Base-by-base conservation (phyloP, 1,140 invertebrate species). In the Drosophila malerkotliana region DNA sequence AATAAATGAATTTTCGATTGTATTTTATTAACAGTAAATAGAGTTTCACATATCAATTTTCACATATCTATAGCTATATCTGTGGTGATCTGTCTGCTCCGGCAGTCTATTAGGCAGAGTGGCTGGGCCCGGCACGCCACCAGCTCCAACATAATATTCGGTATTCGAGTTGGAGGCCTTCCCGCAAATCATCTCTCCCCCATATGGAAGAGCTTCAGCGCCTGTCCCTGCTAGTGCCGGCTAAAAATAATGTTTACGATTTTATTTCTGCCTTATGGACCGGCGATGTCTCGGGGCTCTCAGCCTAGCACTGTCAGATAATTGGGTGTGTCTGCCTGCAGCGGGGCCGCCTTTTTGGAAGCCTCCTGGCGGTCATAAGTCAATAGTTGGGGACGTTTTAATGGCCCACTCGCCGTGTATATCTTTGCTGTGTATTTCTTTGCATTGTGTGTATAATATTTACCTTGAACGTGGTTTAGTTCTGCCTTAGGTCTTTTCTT, bases 381-480 rank as follows among this genome's bases (percentile, higher is more conserved):
- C 83, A 87, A 87, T 87, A 88, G 72, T 79, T 78, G 83, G 79
- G 67, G 78, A 87, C 83, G 72, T 88, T 87, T 87, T 85, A 87
- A 87, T 87, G 83, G 74, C 48, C 45, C 34, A 26, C 32, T 56
- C 10, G 30, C 24, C 52, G 57, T 61, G 60, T 66, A 66, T 59
- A 69, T 82, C 69, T 74, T 60, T 34, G 75, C 83, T 47, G 12
- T 54, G 53, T 34, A n/a, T n/a, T n/a, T n/a, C n/a, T n/a, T n/a
- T n/a, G n/a, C n/a, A n/a, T n/a, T 47, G 12, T 54, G 53, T 34
- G 64, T 63, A 72, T 75, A 76, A 83, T 37, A 37, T 76, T 83
- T 54, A 21, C 21, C 21, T 21, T 0, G 21, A 21, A 18, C 18
- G 18, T 18, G 18, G 18, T 18, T 18, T 18, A 18, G 18, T 21